phyloP scores from a whole-genome alignment of 1,140 invertebrate genomes.

The Drosophila bifasciata region DNA sequence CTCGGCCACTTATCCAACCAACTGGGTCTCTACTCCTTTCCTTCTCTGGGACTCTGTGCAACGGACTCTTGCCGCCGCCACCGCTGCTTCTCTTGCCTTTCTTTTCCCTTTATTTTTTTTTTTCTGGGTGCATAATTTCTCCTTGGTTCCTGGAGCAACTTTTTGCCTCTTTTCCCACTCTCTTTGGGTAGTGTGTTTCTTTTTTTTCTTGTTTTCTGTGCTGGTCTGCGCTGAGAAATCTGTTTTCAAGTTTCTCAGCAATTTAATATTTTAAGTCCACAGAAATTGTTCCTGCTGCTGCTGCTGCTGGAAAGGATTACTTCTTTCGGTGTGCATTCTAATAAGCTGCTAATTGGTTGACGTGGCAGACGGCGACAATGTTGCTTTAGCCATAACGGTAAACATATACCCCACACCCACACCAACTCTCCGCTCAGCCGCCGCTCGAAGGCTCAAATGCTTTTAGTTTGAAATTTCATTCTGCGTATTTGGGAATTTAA shows the following conservation, averaged over 20 bases:
- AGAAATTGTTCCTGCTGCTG: constrained; percentile 62
- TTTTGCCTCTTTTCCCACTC: constrained; percentile 7
- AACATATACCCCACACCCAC: constrained; percentile 26
- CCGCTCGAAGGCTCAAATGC: constrained; percentile 56
- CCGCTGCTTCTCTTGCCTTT: neutral
- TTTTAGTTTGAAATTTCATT: constrained; percentile 82
- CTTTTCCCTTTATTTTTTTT: neutral
- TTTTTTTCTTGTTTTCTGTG: constrained; percentile 17
- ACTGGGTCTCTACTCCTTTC: constrained; percentile 8
- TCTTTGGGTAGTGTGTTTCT: constrained; percentile 13
- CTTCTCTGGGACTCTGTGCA: neutral
- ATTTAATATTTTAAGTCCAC: constrained; percentile 83
- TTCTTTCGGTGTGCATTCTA: constrained; percentile 76
- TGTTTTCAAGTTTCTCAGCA: constrained; percentile 78
- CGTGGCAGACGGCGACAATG: constrained; percentile 60
- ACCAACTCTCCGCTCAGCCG: neutral
- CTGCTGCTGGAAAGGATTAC: constrained; percentile 75
- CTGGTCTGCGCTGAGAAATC: constrained; percentile 67
- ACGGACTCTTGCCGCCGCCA: too few species aligned
- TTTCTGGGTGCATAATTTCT: constrained; percentile 7
- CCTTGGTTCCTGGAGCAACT: neutral
- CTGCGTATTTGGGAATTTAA: constrained; percentile 74
- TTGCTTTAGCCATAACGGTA: constrained; percentile 48
- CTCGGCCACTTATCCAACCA: constrained; percentile 23
- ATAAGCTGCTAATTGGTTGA: constrained; percentile 81